These are phyloP conservation scores for Ammodytes marinus DNA, from an alignment of 2,113 vertebrate species.

Conservation along the genomic window DNA sequence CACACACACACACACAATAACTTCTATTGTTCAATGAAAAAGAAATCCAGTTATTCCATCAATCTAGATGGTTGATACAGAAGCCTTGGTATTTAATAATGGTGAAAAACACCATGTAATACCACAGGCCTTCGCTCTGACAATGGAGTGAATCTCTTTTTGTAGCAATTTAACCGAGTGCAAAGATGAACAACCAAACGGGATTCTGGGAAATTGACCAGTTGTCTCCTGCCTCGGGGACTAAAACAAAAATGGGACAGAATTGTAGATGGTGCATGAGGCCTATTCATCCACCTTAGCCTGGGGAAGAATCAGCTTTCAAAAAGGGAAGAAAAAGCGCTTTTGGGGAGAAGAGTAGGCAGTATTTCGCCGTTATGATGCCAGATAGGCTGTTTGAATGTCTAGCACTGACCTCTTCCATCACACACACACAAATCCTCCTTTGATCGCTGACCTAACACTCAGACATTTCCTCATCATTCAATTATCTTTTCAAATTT, in stretches of 20 bases:
- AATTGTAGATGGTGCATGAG: slow-evolving; percentile 51
- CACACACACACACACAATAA: no score
- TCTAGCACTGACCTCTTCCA: slow-evolving; percentile 38
- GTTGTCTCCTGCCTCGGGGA: slow-evolving; percentile 46
- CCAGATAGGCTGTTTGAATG: slow-evolving; percentile 49
- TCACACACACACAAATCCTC: slow-evolving; percentile 40
- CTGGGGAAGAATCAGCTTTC: slow-evolving; percentile 48
- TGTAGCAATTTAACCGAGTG: slow-evolving; percentile 29
- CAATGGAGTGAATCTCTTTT: slow-evolving; percentile 47
- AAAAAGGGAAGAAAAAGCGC: slow-evolving; percentile 21
- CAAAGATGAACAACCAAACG: slow-evolving; percentile 40
- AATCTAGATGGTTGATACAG: slow-evolving; percentile 8
- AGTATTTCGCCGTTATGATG: slow-evolving; percentile 35
- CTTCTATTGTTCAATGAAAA: background rate
- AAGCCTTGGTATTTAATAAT: slow-evolving; percentile 33
- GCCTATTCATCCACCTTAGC: slow-evolving; percentile 50
- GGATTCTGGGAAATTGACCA: slow-evolving; percentile 59
- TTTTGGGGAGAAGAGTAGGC: slow-evolving; percentile 13
- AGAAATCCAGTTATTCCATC: background rate
- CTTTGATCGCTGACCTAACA: slow-evolving; percentile 45
- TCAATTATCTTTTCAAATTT: slow-evolving; percentile 28
- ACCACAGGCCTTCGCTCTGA: slow-evolving; percentile 32
- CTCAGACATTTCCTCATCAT: slow-evolving; percentile 37
- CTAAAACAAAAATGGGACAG: slow-evolving; percentile 27
- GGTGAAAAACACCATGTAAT: slow-evolving; percentile 45